phyloP scores from a whole-genome alignment of 2,113 vertebrate species.

The Semicossyphus pulcher region DNA sequence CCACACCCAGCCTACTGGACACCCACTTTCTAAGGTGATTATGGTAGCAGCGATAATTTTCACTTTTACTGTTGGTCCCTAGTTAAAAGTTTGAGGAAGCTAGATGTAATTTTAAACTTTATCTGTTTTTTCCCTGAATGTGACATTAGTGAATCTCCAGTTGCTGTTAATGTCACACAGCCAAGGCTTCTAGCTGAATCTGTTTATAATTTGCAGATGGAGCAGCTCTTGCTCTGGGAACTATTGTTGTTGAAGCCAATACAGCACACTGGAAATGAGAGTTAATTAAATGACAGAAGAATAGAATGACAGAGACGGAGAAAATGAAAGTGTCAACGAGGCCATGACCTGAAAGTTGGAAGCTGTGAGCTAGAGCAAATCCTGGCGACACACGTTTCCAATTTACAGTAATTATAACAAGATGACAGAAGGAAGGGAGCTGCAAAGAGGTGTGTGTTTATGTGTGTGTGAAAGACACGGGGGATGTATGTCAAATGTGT shows the following conservation, averaged over 20 bases:
- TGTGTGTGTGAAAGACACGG: slow-evolving; percentile 13
- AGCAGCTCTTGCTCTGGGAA: not conserved
- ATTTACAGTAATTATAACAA: slow-evolving; percentile 65
- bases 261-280: slow-evolving; percentile 32
- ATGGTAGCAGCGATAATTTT: too few relatives aligned
- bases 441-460: slow-evolving; percentile 21
- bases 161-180: not conserved
- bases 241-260: slow-evolving; percentile 4
- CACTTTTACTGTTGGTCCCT: not conserved
- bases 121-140: not conserved
- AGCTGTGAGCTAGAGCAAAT: slow-evolving; percentile 38
- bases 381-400: slow-evolving; percentile 51
- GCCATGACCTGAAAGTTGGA: slow-evolving; percentile 54
- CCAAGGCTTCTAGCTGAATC: slow-evolving; percentile 4
- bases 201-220: slow-evolving; percentile 40
- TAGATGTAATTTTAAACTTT: not conserved
- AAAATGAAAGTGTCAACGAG: slow-evolving; percentile 39
- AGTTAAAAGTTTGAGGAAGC: not conserved
- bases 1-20: too few relatives aligned
- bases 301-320: slow-evolving; percentile 19
- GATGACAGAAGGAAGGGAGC: slow-evolving; percentile 30
- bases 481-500: slow-evolving; percentile 28
- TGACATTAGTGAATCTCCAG: not conserved
- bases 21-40: too few relatives aligned
- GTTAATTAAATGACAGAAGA: slow-evolving; percentile 9